Evolutionary conservation across 2,888 invertebrate species (phyloP).

Genomic region (Steinernema hermaphroditum): DNA sequence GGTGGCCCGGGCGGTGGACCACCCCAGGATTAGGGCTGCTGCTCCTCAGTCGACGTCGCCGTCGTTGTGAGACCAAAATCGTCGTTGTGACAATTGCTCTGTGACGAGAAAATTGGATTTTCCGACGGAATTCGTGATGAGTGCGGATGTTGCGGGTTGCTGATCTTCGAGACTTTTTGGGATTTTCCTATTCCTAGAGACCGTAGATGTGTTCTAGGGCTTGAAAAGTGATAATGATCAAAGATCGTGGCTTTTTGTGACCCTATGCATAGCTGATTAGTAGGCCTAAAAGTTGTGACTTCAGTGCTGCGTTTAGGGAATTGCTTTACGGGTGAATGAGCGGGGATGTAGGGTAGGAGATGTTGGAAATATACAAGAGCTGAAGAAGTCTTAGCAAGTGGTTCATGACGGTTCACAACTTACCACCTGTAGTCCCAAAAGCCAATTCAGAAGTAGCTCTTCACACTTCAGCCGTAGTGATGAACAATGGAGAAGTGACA

Average conservation of each 20-base stretch:
- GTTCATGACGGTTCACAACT: too few species aligned
- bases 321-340: too few species aligned
- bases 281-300: too few species aligned
- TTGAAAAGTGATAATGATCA: background rate
- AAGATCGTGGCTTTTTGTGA: background rate
- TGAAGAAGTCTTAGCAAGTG: too few species aligned
- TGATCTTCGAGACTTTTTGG: background rate
- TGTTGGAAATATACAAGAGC: too few species aligned
- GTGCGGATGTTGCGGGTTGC: conserved; percentile 17
- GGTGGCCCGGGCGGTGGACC: background rate
- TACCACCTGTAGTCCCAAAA: too few species aligned
- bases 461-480: too few species aligned
- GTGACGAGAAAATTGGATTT: conserved; percentile 30
- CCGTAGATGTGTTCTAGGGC: background rate
- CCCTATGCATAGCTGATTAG: too few species aligned
- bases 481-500: too few species aligned
- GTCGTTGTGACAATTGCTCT: background rate
- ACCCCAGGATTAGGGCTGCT: background rate
- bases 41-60: background rate
- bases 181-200: background rate
- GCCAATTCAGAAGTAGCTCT: too few species aligned
- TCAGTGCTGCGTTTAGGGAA: too few species aligned
- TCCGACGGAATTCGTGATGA: background rate
- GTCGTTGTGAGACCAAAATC: background rate
- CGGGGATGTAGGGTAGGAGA: too few species aligned